A percentile compares a stretch with the other conserved stretches of the same genome.
Conservation (phyloP, 2,888 invertebrate genomes). For the Leptinotarsa peninsularis region DNA sequence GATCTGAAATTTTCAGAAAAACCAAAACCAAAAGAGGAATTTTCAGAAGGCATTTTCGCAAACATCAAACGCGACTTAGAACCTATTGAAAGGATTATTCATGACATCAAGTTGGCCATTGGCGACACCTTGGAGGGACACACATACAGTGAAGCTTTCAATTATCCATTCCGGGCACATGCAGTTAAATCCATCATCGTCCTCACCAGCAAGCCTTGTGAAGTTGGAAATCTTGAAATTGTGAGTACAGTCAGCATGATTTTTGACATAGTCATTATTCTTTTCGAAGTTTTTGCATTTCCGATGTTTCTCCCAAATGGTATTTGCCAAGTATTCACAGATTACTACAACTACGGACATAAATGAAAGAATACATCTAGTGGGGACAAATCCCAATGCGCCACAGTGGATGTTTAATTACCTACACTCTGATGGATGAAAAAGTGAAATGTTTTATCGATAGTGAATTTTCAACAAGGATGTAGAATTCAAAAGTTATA, state of each 20-base stretch:
- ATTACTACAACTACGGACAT: no score
- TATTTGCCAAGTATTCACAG: no score
- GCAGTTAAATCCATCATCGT: slow-evolving; percentile 81
- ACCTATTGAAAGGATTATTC: slow-evolving; percentile 56
- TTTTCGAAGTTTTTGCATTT: no score
- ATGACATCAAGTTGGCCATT: slow-evolving; percentile 58
- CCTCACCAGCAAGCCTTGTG: slow-evolving; percentile 74
- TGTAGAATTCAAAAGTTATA: no score
- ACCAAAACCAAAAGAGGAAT: slow-evolving; percentile 45
- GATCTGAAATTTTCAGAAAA: slow-evolving; percentile 60
- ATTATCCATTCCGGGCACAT: slow-evolving; percentile 81
- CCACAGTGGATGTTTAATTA: no score
- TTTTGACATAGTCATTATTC: no score
- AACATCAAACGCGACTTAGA: slow-evolving; percentile 37
- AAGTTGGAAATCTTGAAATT: slow-evolving; percentile 68
- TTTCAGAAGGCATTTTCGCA: slow-evolving; percentile 51
- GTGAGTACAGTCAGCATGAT: slow-evolving; percentile 64
- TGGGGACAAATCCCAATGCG: no score
- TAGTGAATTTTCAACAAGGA: no score
- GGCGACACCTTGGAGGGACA: slow-evolving; percentile 58
- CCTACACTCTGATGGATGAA: no score
- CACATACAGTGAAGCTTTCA: slow-evolving; percentile 74
- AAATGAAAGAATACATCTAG: no score
- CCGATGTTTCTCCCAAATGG: no score
- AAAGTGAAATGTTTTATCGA: no score